Percentiles rank a stretch among this genome's conserved stretches.
Conservation (phyloP, 2,888 invertebrate genomes). For the Tyria jacobaeae region DNA sequence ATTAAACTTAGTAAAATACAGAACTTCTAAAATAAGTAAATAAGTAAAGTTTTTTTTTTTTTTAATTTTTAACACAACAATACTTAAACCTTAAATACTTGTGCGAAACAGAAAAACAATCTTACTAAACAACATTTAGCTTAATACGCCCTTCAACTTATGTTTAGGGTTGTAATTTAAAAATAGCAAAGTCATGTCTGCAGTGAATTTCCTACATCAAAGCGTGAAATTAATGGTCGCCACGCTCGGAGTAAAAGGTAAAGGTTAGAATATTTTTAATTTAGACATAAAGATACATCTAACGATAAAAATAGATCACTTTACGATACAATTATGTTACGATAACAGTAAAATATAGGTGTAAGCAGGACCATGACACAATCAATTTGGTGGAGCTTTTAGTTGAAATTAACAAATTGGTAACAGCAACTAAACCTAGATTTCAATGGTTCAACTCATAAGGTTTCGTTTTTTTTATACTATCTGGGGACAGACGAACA, state of each 20-base stretch:
- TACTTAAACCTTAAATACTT: not conserved
- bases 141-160: slow-evolving; percentile 40
- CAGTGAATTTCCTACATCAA: slow-evolving; percentile 56
- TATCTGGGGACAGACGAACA: too few relatives aligned
- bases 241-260: slow-evolving; percentile 28
- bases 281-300: not conserved
- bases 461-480: too few relatives aligned
- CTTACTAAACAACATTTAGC: slow-evolving; percentile 31
- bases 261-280: slow-evolving; percentile 18
- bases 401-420: too few relatives aligned
- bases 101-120: slow-evolving; percentile 6
- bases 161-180: slow-evolving; percentile 32
- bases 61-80: too few relatives aligned
- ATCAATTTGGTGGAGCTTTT: too few relatives aligned
- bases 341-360: too few relatives aligned
- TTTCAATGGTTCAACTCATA: too few relatives aligned
- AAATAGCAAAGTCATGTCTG: slow-evolving; percentile 60
- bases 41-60: too few relatives aligned
- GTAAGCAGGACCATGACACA: too few relatives aligned
- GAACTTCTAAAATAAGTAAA: too few relatives aligned
- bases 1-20: too few relatives aligned
- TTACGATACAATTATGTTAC: not conserved
- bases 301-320: not conserved
- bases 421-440: too few relatives aligned
- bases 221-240: slow-evolving; percentile 58